Conservation (phyloP, 2,113 vertebrate species). For the Bettongia penicillata region DNA sequence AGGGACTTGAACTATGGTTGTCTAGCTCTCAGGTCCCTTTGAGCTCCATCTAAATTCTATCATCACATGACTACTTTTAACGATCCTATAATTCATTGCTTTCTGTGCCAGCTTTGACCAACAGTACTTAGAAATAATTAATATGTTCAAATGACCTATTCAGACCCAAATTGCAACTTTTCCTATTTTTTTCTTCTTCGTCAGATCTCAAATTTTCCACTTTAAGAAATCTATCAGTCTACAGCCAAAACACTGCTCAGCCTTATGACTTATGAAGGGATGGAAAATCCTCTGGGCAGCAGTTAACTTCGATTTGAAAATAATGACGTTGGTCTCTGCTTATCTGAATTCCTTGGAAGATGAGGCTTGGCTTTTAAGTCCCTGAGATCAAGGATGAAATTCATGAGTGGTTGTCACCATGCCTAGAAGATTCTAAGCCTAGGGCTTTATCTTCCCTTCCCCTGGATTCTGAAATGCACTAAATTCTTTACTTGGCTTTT, state of each 20-base stretch:
- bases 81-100: not conserved
- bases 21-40: not conserved
- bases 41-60: not conserved
- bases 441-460: not conserved
- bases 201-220: slow-evolving; percentile 29
- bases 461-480: not conserved
- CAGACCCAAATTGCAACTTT: slow-evolving; percentile 18
- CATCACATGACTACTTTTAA: not conserved
- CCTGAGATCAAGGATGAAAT: not conserved
- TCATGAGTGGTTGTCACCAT: not conserved
- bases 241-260: not conserved
- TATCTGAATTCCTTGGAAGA: slow-evolving; percentile 19
- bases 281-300: not conserved
- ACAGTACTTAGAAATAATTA: not conserved
- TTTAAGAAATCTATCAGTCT: slow-evolving; percentile 25
- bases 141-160: not conserved
- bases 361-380: not conserved
- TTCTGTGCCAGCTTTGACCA: not conserved
- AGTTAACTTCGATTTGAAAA: not conserved
- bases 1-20: not conserved
- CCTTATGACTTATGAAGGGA: not conserved
- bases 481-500: not conserved
- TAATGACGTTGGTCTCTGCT: not conserved
- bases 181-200: slow-evolving; percentile 14
- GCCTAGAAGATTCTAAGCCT: not conserved